Evolutionary conservation across 1,140 invertebrate species (phyloP), one percentile per base, ranked within the genome.

Genomic region (Anastatus disparis): DNA sequence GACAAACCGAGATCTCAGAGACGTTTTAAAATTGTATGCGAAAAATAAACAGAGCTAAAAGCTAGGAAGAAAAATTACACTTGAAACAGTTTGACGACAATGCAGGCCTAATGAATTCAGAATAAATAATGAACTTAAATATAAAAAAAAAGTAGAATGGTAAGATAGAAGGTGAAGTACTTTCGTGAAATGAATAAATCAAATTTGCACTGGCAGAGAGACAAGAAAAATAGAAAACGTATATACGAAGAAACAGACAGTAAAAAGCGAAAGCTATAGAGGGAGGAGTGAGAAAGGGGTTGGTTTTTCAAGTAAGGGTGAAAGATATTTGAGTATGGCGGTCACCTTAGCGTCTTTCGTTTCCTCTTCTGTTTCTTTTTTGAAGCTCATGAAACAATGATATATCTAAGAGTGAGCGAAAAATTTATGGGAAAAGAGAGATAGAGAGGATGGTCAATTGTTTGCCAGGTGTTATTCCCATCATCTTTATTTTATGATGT

Each of bases 261-360:
- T 17, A 48, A 56, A 62, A 53, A n/a, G n/a, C n/a, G n/a, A n/a
- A n/a, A n/a, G n/a, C n/a, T n/a, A n/a, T n/a, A 69, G 50, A 70
- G 70, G 73, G 76, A 50, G 56, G 72, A 74, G 53, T 70, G 58
- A 74, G 67, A 70, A 63, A 74, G 71, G 71, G 66, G n/a, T 8
- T 46, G 64, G 13, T 3, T 31, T 31, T 38, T 35, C 29, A 29
- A 17, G 27, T 10, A 9, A 59, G 40, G 35, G 53, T 67, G 17
- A 31, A 9, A 8, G 15, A 63, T 40, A 10, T 50, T 3, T 3
- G 48, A 8, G 17, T 7, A 7, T 24, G 2, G 6, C 46, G 22
- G 31, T 35, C n/a, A n/a, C n/a, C n/a, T 35, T 35, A 35, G 10
- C 31, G 31, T 35, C 10, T 6, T 6, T 10, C 31, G 10, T n/a